Evolutionary conservation across 2,888 invertebrate species (phyloP).

Genomic region (Kryphioiulus occultus): DNA sequence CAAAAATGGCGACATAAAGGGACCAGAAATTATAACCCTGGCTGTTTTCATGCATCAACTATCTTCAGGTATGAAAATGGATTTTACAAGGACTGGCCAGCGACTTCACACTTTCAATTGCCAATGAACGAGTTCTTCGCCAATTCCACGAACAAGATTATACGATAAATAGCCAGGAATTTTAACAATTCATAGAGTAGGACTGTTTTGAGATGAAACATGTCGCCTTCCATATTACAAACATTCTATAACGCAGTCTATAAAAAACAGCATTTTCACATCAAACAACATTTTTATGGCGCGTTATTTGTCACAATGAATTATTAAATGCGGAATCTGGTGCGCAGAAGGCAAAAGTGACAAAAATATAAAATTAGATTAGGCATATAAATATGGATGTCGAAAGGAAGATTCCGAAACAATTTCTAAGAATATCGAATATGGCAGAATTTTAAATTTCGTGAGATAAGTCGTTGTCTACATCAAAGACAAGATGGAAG

Average conservation of each 20-base stretch:
- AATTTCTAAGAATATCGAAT: background rate
- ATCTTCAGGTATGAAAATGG: background rate
- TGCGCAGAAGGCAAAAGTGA: background rate
- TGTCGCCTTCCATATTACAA: conserved; percentile 13
- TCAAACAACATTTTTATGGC: background rate
- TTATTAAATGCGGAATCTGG: background rate
- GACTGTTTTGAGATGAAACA: background rate
- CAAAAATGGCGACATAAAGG: background rate
- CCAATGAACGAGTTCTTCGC: background rate
- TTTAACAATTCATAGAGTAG: conserved; percentile 16
- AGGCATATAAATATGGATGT: background rate
- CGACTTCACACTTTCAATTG: background rate
- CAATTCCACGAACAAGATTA: conserved; percentile 12
- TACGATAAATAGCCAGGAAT: conserved; percentile 6
- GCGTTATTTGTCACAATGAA: conserved; percentile 10
- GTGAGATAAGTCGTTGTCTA: no score
- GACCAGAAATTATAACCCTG: background rate
- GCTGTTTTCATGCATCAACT: background rate
- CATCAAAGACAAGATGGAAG: no score
- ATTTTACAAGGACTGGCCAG: background rate
- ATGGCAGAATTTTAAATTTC: background rate
- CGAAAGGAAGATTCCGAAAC: background rate
- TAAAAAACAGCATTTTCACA: background rate
- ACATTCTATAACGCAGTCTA: background rate
- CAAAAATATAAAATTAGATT: background rate